Conservation (phyloP, 2,113 vertebrate genomes). For the Ptilorrhoa leucosticta region DNA sequence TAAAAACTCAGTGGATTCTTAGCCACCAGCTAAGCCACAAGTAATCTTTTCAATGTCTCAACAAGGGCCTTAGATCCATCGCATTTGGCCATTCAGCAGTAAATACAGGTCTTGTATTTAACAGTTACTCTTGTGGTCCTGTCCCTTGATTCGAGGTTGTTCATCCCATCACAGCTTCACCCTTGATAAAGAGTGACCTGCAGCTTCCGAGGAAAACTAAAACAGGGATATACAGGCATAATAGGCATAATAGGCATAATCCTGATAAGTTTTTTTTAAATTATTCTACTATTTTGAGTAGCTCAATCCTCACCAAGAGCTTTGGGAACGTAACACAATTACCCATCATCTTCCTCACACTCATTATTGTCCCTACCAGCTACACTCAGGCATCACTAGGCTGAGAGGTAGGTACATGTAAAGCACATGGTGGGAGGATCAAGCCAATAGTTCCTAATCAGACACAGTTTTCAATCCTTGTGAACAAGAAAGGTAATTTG, state of each 20-base stretch:
- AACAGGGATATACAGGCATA: fast-evolving
- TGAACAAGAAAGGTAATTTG: neutral
- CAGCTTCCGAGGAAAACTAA: neutral
- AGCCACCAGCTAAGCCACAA: neutral
- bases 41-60: neutral
- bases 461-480: neutral
- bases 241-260: neutral
- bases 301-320: neutral
- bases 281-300: neutral
- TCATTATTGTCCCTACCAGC: neutral
- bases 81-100: neutral
- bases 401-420: neutral
- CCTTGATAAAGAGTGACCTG: neutral
- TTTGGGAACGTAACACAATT: neutral
- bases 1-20: neutral
- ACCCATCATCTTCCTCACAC: neutral
- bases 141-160: neutral
- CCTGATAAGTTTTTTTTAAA: neutral
- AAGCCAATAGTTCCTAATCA: neutral
- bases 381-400: neutral
- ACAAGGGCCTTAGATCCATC: fast-evolving
- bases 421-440: neutral
- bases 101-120: neutral
- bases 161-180: neutral
- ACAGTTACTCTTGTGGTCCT: neutral